A percentile compares a stretch with the other conserved stretches of the same genome.
Conservation (phyloP, 1,140 invertebrate species). For the Drosophila auraria region DNA sequence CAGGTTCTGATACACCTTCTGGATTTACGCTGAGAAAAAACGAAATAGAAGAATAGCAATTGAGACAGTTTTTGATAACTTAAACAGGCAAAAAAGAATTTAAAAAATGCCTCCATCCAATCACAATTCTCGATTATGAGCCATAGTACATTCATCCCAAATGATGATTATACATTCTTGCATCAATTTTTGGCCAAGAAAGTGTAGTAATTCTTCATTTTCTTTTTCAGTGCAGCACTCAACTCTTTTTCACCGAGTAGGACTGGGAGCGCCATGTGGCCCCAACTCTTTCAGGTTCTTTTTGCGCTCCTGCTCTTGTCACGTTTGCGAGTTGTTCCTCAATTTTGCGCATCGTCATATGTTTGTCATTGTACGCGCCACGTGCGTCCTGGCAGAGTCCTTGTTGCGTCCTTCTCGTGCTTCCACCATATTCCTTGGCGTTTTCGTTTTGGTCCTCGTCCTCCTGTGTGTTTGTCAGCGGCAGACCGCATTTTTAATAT, state of each 20-base stretch:
- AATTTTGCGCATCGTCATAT: conserved; percentile 73
- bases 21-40: neutral
- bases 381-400: conserved; percentile 41
- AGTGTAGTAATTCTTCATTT: neutral
- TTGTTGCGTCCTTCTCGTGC: conserved; percentile 11
- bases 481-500: conserved; percentile 82
- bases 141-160: too few relatives aligned
- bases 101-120: too few relatives aligned
- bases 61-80: too few relatives aligned
- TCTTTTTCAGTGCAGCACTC: neutral
- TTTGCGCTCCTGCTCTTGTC: conserved; percentile 53
- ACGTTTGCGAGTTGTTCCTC: conserved; percentile 72
- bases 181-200: too few relatives aligned
- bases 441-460: conserved; percentile 14
- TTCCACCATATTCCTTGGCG: conserved; percentile 9
- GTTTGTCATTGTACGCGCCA: conserved; percentile 57
- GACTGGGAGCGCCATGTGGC: neutral
- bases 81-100: too few relatives aligned
- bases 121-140: too few relatives aligned
- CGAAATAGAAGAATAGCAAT: too few relatives aligned
- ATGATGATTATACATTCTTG: too few relatives aligned
- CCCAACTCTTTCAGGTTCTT: conserved; percentile 17
- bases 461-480: conserved; percentile 69
- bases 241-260: conserved; percentile 14
- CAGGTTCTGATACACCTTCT: neutral